Base-by-base conservation (phyloP, 2,888 invertebrate species). In the Cheilosia variabilis region DNA sequence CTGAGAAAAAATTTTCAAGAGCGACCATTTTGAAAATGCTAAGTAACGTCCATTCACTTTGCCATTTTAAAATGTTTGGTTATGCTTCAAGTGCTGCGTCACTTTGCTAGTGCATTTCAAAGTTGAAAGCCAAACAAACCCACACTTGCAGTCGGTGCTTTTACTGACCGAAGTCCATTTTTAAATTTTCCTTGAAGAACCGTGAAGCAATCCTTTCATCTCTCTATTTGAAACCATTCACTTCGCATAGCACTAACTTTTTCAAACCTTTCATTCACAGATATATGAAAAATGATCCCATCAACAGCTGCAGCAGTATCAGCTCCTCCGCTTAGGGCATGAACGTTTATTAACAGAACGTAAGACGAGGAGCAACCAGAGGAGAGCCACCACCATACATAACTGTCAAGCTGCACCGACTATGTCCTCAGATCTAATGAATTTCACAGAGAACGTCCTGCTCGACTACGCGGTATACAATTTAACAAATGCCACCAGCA, bases 371-470 rank as follows among this genome's bases (percentile, higher is more conserved):
- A 13, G 37, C 37, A 24, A 2, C 5, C 6, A 34, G 52, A 7
- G 19, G 17, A 27, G 50, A 10, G 52, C 19, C 19, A 37, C 37
- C 68, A 43, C 22, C 22, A 41, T 22, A 58, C 9, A 15, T n/a
- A 45, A 52, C 45, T 45, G 52, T 53, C 65, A 58, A 76, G 52
- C 45, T 34, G 22, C 62, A 52, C n/a, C 52, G 45, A 53, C 27
- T 63, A 69, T 58, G 58, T 73, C 41, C 69, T 58, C 63, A 62
- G 52, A 75, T 31, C 45, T 69, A 73, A 84, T 84, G 83, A 69
- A 71, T 75, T 69, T 69, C 53, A 84, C 79, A 10, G 79, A 79
- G 41, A 79, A 31, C 45, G 53, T 79, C 22, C 47, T 84, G 15
- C 31, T 60, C 27, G 79, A 84, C 47, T 65, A 75, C 50, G 65